Evolutionary conservation across 2,797 vertebrate species (phyloP).

Genomic region (Erethizon dorsatum): DNA sequence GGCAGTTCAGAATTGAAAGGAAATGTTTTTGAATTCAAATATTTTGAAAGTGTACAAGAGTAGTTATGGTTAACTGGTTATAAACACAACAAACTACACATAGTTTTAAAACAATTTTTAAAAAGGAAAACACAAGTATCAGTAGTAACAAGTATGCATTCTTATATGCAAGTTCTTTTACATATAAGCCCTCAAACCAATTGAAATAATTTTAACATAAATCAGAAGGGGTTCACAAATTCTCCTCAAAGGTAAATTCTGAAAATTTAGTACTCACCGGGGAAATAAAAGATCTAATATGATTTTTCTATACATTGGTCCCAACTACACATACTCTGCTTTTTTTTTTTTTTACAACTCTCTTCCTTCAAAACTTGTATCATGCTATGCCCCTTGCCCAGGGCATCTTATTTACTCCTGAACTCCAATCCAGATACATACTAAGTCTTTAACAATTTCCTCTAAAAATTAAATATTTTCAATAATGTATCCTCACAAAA

Average conservation of each 20-base stretch:
- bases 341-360: background rate
- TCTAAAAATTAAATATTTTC: slow-evolving; percentile 44
- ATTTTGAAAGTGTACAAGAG: background rate
- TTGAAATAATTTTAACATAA: slow-evolving; percentile 8
- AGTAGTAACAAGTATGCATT: background rate
- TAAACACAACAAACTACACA: background rate
- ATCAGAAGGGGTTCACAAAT: background rate
- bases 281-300: slow-evolving; percentile 35
- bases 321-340: background rate
- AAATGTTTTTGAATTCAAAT: slow-evolving; percentile 55
- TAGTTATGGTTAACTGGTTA: background rate
- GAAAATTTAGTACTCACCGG: background rate
- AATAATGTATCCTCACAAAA: background rate
- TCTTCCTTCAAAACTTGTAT: slow-evolving; percentile 1
- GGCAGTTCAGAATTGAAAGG: background rate
- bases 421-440: background rate
- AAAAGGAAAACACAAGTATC: slow-evolving; percentile 7
- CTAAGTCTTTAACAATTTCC: slow-evolving; percentile 30
- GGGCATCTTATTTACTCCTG: background rate
- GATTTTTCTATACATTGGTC: background rate
- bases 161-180: background rate
- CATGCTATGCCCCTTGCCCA: background rate
- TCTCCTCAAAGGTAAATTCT: slow-evolving; percentile 30
- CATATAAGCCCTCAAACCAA: background rate
- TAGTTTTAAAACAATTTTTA: slow-evolving; percentile 24